Evolutionary conservation across 2,113 vertebrate species (phyloP).

Genomic region (Clarias magur): DNA sequence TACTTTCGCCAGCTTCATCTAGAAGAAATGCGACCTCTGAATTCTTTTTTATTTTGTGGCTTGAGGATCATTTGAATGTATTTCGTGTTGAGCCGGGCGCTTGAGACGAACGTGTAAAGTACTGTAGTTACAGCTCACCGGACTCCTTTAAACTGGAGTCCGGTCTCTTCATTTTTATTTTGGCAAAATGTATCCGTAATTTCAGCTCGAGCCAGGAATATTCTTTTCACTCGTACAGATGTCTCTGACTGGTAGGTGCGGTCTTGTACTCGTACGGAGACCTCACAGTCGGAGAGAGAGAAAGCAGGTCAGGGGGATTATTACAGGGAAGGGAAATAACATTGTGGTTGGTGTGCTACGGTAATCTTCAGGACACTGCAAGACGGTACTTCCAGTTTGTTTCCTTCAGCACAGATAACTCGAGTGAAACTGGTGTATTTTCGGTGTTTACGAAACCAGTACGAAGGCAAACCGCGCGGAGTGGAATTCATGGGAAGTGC

Average conservation of each 20-base stretch:
- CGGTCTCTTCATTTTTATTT: not conserved
- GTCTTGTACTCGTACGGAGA: constrained; percentile 19
- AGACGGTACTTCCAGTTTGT: not conserved
- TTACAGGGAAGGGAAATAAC: not conserved
- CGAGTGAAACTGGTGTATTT: constrained; percentile 28
- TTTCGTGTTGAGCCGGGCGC: not conserved
- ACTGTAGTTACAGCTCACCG: too few relatives aligned
- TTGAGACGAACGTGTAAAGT: too few relatives aligned
- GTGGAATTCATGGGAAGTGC: not conserved
- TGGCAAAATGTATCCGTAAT: too few relatives aligned
- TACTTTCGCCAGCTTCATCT: not conserved
- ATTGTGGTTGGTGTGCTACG: constrained; percentile 9
- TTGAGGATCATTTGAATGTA: too few relatives aligned
- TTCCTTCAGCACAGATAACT: constrained; percentile 4
- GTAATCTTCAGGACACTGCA: constrained; percentile 31
- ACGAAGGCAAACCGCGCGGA: not conserved
- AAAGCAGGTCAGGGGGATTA: constrained; percentile 14
- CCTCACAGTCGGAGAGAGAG: not conserved
- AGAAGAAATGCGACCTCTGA: not conserved
- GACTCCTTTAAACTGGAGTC: not conserved
- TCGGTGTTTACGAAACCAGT: constrained; percentile 29
- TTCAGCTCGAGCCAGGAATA: not conserved
- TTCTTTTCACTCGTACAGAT: not conserved
- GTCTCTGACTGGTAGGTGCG: constrained; percentile 1
- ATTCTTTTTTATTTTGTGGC: too few relatives aligned